Base-by-base conservation (phyloP, 1,140 invertebrate species). In the Panagrolaimus sp. region DNA sequence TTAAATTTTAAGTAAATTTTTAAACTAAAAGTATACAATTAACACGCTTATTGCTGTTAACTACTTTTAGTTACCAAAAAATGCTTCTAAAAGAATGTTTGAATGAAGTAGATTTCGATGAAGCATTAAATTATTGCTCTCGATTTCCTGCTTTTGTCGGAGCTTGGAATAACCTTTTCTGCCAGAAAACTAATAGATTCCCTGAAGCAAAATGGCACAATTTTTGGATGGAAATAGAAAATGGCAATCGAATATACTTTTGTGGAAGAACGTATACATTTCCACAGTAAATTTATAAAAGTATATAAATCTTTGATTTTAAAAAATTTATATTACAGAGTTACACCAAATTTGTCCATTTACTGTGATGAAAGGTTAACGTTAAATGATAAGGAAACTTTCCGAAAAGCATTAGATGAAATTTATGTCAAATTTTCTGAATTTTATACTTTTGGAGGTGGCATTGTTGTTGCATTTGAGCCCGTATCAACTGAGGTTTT, bases 181-280 rank as follows among this genome's bases (percentile, higher is more conserved):
- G 12, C 8, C 52, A 58, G 17, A 58, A 58, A 26, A 21, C 21
- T 12, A n/a, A 17, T 14, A 21, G 52, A 24, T 58, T 58, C 17
- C 52, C 52, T 21, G 52, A 58, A n/a, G 52, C 52, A 58, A n/a
- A n/a, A 2, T 58, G 52, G 52, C 12, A 12, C 10, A 58, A 58
- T 17, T 58, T 12, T 21, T 21, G 21, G 52, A 26, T 26, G 10
- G 28, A 14, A 21, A 21, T 21, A 21, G 17, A 58, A 21, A 12
- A 21, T 21, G 52, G 52, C 5, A 28, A 58, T 58, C 52, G 21
- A 28, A 10, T 58, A 28, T 58, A 26, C 17, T 58, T 21, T 28
- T 58, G 21, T 21, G 21, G 21, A 28, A 58, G 52, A 28, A 26
- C 52, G 17, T 58, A 58, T n/a, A 58, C 10, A n/a, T 58, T 58